Percentiles rank a stretch among this genome's conserved stretches.
Conservation (phyloP, 2,113 vertebrate genomes). For the Hippocampus comes region DNA sequence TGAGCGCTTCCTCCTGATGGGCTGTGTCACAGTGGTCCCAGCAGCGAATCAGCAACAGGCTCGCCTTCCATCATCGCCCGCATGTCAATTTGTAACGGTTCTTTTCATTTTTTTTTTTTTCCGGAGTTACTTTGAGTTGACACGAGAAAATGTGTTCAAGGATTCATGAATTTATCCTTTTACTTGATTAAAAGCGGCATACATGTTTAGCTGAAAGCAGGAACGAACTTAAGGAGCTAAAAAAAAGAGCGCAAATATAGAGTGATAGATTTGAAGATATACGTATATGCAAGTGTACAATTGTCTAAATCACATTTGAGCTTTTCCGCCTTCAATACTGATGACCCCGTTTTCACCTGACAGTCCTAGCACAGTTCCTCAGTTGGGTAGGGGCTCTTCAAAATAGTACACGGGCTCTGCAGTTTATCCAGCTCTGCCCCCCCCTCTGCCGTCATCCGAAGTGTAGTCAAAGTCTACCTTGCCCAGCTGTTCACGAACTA, state of each 20-base stretch:
- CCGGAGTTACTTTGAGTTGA: conserved; percentile 2
- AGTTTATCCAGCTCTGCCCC: too few species aligned
- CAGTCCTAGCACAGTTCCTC: too few species aligned
- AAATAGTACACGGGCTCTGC: too few species aligned
- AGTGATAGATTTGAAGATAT: too few species aligned
- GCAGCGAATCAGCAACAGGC: conserved; percentile 45
- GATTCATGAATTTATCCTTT: conserved; percentile 11
- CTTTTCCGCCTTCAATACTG: too few species aligned
- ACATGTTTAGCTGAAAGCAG: not conserved
- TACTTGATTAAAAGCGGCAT: conserved; percentile 5
- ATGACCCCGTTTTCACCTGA: too few species aligned
- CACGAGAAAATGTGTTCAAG: not conserved
- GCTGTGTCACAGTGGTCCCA: conserved; percentile 45
- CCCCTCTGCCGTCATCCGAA: not conserved
- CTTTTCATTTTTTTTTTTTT: not conserved
- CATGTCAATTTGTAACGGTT: conserved; percentile 5
- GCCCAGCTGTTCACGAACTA: not conserved
- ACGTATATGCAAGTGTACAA: too few species aligned
- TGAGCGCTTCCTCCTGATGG: conserved; percentile 48
- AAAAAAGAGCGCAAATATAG: not conserved
- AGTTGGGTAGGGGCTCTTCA: too few species aligned
- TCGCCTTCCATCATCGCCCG: conserved; percentile 17
- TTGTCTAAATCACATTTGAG: too few species aligned
- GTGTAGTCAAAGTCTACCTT: not conserved
- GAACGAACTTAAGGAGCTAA: not conserved